phyloP scores from a whole-genome alignment of 2,113 vertebrate genomes.

The Forbesichthys papilliferus region DNA sequence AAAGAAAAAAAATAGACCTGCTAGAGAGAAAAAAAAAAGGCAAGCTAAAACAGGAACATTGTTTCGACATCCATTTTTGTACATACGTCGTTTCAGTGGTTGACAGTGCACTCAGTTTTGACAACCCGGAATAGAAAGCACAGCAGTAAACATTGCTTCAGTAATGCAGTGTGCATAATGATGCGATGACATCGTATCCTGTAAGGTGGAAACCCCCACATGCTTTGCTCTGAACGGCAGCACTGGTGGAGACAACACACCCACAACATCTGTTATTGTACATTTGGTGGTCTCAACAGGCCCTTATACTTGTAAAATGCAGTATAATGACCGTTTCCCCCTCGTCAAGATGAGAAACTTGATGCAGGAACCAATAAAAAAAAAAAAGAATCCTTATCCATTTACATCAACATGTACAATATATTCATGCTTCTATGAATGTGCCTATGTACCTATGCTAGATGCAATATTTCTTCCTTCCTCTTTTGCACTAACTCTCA shows the following conservation, averaged over 20 bases:
- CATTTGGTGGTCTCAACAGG: background rate
- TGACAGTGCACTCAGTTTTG: slow-evolving; percentile 21
- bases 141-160: slow-evolving; percentile 36
- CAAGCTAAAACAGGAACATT: slow-evolving; percentile 48
- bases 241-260: slow-evolving; percentile 50
- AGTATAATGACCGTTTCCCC: background rate
- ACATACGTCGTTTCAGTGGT: slow-evolving; percentile 44
- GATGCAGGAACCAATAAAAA: background rate
- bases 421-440: background rate
- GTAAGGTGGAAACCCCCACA: slow-evolving; percentile 60
- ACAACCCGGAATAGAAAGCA: slow-evolving; percentile 49
- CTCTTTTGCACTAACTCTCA: background rate
- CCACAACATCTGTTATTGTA: background rate
- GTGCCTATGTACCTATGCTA: background rate
- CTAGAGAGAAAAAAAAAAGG: slow-evolving; percentile 39
- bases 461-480: slow-evolving; percentile 4
- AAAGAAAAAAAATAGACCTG: slow-evolving; percentile 41
- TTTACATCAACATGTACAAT: slow-evolving; percentile 24
- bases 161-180: slow-evolving; percentile 18
- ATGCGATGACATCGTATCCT: slow-evolving; percentile 54
- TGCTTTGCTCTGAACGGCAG: slow-evolving; percentile 19
- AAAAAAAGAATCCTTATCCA: slow-evolving; percentile 17
- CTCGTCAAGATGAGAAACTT: no score
- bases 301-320: no score
- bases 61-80: slow-evolving; percentile 59